Evolutionary conservation across 2,113 vertebrate genomes (phyloP), one percentile per base, ranked within the genome.

Genomic region (Oryzias javanicus): DNA sequence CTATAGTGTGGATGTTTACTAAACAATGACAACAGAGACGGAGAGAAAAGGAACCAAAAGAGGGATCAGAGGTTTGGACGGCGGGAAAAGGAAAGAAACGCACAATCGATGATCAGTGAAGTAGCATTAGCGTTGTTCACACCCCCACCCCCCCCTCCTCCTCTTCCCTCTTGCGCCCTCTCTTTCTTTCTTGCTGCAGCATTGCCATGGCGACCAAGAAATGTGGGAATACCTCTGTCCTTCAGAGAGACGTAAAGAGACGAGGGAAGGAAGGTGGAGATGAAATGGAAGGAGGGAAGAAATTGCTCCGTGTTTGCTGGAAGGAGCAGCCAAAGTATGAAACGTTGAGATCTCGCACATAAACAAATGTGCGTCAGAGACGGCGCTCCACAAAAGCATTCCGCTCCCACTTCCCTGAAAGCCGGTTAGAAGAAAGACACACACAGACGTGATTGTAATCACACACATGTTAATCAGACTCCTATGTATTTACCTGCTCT

Each of bases 221-320:
- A 87, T 86, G 88, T 92, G 88, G 90, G 89, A 91, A 91, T 90
- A 91, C 90, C 88, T 90, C 89, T 86, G 91, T 93, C 91, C 90
- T 93, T 91, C 89, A 91, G 89, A 89, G 74, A 66, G 67, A 70
- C 76, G 55, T 68, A 72, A 64, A 62, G 48, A 57, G 53, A 40
- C 76, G 62, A n/a, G n/a, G n/a, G n/a, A 59, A 55, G 44, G 18
- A 45, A 52, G 42, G 55, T 52, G 19, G 66, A 61, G 67, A 70
- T 35, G 70, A 67, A 69, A 13, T 40, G 63, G 49, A 47, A 35
- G 24, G 44, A 59, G 58, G 49, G 64, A 52, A 63, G 75, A 64
- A 63, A 40, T 67, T 7, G 35, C 46, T 51, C 49, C 64, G 72
- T 61, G 66, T 83, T 75, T 55, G 52, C 61, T 73, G 57, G 67